phyloP scores from a whole-genome alignment of 2,797 vertebrate genomes.

The Catharus ustulatus region DNA sequence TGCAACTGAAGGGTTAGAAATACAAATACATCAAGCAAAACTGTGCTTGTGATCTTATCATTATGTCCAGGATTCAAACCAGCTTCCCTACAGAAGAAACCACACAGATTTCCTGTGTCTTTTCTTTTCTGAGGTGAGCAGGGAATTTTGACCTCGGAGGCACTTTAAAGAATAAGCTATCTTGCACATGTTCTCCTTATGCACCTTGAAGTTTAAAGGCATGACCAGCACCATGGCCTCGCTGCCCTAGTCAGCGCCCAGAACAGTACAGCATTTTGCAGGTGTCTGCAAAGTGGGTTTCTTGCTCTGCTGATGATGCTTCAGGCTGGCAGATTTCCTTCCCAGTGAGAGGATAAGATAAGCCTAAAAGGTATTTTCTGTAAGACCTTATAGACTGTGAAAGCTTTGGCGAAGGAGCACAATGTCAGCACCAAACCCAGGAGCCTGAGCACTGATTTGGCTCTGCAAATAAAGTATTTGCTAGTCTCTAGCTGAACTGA shows the following conservation, averaged over 20 bases:
- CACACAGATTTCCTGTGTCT: neutral
- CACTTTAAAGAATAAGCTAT: neutral
- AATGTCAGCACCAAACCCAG: neutral
- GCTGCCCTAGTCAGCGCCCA: rapidly evolving
- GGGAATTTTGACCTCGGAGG: neutral
- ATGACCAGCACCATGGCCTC: rapidly evolving
- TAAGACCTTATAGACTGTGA: neutral
- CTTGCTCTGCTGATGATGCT: neutral
- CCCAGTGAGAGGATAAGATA: neutral
- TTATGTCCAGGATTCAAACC: neutral
- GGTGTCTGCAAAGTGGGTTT: neutral
- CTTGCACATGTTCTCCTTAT: neutral
- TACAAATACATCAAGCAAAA: neutral
- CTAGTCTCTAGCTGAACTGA: neutral
- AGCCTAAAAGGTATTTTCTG: neutral
- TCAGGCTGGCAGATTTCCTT: neutral
- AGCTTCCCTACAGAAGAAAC: neutral
- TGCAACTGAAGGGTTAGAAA: neutral
- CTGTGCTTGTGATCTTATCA: neutral
- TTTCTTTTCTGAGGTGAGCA: neutral
- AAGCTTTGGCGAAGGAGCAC: neutral
- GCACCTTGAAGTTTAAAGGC: neutral
- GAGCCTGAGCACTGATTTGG: neutral
- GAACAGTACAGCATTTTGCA: neutral
- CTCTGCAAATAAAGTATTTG: neutral